Evolutionary conservation across 2,113 vertebrate genomes (phyloP).

Genomic region (Natator depressus): DNA sequence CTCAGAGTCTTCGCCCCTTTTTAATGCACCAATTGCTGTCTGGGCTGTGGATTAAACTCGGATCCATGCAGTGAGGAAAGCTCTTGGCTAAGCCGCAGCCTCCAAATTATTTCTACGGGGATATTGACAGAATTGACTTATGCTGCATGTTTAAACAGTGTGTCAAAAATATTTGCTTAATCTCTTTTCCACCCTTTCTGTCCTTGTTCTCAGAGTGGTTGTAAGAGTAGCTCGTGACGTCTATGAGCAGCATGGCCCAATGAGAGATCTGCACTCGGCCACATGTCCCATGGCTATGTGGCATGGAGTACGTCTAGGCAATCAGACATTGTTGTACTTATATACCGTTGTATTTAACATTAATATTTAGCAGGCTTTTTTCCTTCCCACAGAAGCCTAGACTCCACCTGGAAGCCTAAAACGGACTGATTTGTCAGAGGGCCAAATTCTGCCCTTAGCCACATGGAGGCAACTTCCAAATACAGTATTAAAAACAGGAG

Average conservation of each 20-base stretch:
- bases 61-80: background rate
- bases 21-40: background rate
- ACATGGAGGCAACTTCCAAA: background rate
- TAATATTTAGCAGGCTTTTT: background rate
- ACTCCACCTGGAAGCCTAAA: background rate
- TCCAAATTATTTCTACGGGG: background rate
- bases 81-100: background rate
- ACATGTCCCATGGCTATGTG: background rate
- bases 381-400: background rate
- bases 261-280: background rate
- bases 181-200: constrained; percentile 8
- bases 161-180: constrained; percentile 38
- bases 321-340: fast-evolving
- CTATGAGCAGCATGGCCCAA: background rate
- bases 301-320: background rate
- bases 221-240: background rate
- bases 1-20: background rate
- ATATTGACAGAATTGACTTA: constrained; percentile 25
- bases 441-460: background rate
- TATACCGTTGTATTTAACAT: fast-evolving
- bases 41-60: background rate
- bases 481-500: background rate
- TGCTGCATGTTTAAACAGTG: constrained; percentile 31
- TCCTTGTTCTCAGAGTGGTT: background rate
- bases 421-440: background rate